Conservation (phyloP, 2,113 vertebrate species). For the Centropus unirufus region DNA sequence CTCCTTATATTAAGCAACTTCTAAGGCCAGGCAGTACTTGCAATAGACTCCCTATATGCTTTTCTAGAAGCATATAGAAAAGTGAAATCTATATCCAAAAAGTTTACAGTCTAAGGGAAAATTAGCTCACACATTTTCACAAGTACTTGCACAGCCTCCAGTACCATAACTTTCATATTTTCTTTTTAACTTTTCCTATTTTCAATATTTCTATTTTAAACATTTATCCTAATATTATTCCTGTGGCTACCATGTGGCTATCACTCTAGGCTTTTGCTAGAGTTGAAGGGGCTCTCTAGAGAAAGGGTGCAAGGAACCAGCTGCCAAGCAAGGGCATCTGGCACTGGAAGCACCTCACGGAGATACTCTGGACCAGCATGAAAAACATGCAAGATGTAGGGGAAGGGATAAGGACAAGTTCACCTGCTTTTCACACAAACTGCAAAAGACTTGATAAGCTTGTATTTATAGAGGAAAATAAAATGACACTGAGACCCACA, state of each 20-base stretch:
- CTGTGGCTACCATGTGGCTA: not conserved
- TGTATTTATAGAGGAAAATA: not conserved
- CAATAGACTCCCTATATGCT: not conserved
- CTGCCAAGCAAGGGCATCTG: not conserved
- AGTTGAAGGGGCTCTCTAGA: not conserved
- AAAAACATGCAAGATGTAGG: fast-evolving
- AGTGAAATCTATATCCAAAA: not conserved
- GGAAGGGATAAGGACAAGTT: not conserved
- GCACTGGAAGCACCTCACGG: not conserved
- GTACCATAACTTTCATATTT: not conserved
- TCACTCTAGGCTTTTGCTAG: not conserved
- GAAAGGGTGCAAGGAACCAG: fast-evolving
- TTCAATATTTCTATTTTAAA: not conserved
- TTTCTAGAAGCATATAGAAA: not conserved
- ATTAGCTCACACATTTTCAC: not conserved
- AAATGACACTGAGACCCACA: not conserved
- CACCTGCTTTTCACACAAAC: not conserved
- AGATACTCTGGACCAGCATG: not conserved
- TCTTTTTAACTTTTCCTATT: not conserved
- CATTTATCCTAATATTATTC: not conserved
- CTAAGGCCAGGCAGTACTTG: not conserved
- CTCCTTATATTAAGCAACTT: not conserved
- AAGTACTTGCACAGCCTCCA: not conserved
- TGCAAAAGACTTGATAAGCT: not conserved
- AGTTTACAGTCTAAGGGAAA: not conserved